Evolutionary conservation across 2,888 invertebrate species (phyloP), one percentile per base, ranked within the genome.

Genomic region (Drosophila niveifrons): DNA sequence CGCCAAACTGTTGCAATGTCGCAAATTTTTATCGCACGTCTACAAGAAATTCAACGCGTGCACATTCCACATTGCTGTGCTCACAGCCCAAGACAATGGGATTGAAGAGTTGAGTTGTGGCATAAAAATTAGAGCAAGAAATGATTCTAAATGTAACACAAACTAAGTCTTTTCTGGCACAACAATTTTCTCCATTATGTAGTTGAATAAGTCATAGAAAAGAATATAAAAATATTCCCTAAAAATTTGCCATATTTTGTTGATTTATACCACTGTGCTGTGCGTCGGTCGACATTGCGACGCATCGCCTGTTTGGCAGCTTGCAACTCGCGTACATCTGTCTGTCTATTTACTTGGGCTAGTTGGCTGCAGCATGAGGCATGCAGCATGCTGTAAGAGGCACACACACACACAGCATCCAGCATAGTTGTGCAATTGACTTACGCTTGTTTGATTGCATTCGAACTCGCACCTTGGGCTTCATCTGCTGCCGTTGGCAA

Each of bases 21-120:
- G 86, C 91, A 90, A 89, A 90, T 90, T 91, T 90, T 91, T 91
- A 91, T 90, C 91, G 86, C 87, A 88, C 90, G 91, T 91, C 89
- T 88, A 85, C 83, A 88, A 82, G 89, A 89, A 90, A 90, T 90
- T 90, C 83, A 83, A 88, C 79, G 85, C 88, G 90, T 90, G 89
- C 88, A 88, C 89, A 86, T 90, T 88, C 88, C 88, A 83, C 87
- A 88, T 75, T 75, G 74, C 82, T 84, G 79, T 70, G 81, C 81
- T 71, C 75, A 77, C 69, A 72, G 85, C 88, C 58, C 64, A 43
- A 51, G 50, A 87, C 75, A 75, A 64, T 74, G 82, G 70, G 15
- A 13, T 2, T 0, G 13, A 44, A 18, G 47, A 2, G 0, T 0
- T 0, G 1, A 4, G 17, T 17, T 41, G 6, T 1, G 1, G 0